Conservation (phyloP, 2,113 vertebrate genomes). For the Osmerus eperlanus region DNA sequence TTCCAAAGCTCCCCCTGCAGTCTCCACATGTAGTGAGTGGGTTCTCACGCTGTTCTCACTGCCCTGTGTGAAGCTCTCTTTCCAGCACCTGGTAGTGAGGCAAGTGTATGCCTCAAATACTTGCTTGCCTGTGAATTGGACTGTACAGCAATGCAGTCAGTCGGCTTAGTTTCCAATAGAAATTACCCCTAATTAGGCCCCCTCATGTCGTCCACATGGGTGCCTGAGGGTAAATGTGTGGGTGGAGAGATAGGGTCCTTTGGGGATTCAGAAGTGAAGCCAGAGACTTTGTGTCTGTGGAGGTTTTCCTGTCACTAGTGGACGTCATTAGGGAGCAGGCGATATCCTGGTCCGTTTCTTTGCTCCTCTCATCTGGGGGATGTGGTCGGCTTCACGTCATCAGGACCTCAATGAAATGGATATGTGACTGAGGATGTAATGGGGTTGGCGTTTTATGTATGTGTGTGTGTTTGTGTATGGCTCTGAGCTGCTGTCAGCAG, state of each 20-base stretch:
- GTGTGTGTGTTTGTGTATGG: conserved; percentile 15
- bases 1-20: too few species aligned
- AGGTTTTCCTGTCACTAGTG: neutral
- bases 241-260: conserved; percentile 10
- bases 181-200: conserved; percentile 56
- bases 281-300: conserved; percentile 33
- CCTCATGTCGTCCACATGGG: conserved; percentile 42
- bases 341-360: conserved; percentile 33
- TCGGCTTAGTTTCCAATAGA: conserved; percentile 37
- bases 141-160: conserved; percentile 39
- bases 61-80: neutral
- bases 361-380: conserved; percentile 27
- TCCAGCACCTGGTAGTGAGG: conserved; percentile 42
- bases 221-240: conserved; percentile 47
- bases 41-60: neutral
- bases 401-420: conserved; percentile 44
- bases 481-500: conserved; percentile 52
- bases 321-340: conserved; percentile 35
- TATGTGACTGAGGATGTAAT: conserved; percentile 1
- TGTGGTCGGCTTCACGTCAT: conserved; percentile 46
- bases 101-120: conserved; percentile 35
- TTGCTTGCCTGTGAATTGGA: conserved; percentile 29
- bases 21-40: neutral
- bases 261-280: conserved; percentile 31
- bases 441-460: conserved; percentile 6